phyloP scores from a whole-genome alignment of 2,888 invertebrate genomes.

The Cyaniris semiargus region DNA sequence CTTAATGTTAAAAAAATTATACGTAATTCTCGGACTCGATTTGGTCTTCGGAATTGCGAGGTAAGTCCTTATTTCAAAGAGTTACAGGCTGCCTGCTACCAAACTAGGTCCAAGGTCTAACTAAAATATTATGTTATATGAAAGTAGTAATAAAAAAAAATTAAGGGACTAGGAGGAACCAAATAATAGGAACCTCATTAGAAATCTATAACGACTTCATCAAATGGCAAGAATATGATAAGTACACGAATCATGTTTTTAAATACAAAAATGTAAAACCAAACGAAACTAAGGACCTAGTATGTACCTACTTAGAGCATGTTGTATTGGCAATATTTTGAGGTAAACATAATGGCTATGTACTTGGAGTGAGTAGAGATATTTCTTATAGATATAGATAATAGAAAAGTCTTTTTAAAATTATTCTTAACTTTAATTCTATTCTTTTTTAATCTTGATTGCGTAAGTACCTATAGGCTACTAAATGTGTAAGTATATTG shows the following conservation, averaged over 20 bases:
- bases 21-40: neutral
- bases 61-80: neutral
- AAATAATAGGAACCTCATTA: neutral
- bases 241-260: neutral
- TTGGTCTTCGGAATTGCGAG: neutral
- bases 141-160: too few relatives aligned
- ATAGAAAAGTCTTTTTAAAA: neutral
- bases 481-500: neutral
- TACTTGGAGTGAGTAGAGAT: neutral
- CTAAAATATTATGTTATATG: too few relatives aligned
- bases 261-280: neutral
- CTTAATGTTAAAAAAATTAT: neutral
- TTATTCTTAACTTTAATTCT: neutral
- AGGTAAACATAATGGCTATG: neutral
- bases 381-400: neutral
- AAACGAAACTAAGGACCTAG: neutral
- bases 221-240: neutral
- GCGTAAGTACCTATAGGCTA: neutral
- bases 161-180: neutral
- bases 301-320: neutral
- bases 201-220: neutral
- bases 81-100: neutral
- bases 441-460: neutral
- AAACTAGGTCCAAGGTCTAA: too few relatives aligned
- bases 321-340: neutral